Conservation (phyloP, 2,888 invertebrate genomes). For the Hypselothyrea guttata region DNA sequence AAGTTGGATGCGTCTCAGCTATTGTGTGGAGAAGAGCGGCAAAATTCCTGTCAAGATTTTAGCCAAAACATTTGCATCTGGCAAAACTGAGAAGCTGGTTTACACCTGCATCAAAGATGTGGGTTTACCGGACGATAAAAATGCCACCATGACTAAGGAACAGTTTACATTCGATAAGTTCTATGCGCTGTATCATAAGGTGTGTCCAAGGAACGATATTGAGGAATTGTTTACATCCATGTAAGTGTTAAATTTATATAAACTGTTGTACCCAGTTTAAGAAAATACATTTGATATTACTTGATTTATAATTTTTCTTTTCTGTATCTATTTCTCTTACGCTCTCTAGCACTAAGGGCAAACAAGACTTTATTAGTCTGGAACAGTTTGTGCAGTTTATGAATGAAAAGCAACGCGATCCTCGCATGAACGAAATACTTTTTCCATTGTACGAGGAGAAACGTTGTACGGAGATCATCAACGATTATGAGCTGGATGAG, state of each 20-base stretch:
- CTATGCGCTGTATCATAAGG: slow-evolving; percentile 98
- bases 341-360: slow-evolving; percentile 90
- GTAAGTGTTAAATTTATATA: slow-evolving; percentile 86
- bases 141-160: slow-evolving; percentile 96
- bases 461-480: slow-evolving; percentile 95
- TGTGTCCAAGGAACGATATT: slow-evolving; percentile 99
- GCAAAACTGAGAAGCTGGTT: slow-evolving; percentile 98
- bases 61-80: slow-evolving; percentile 99
- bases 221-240: slow-evolving; percentile 97
- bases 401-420: slow-evolving; percentile 99
- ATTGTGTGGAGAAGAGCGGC: slow-evolving; percentile 95
- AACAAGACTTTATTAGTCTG: slow-evolving; percentile 92
- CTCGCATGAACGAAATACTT: slow-evolving; percentile 98
- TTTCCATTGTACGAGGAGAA: slow-evolving; percentile 98
- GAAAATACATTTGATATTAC: neutral
- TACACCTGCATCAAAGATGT: slow-evolving; percentile 98
- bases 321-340: too few relatives aligned
- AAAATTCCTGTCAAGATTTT: slow-evolving; percentile 98
- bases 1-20: slow-evolving; percentile 99
- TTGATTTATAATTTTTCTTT: neutral
- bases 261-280: neutral
- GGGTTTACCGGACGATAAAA: slow-evolving; percentile 96
- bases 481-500: slow-evolving; percentile 94
- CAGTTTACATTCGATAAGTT: slow-evolving; percentile 99
- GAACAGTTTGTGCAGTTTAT: slow-evolving; percentile 95